A percentile compares a stretch with the other conserved stretches of the same genome.
phyloP scores from a whole-genome alignment of 2,797 vertebrate genomes.

The Vultur gryphus region DNA sequence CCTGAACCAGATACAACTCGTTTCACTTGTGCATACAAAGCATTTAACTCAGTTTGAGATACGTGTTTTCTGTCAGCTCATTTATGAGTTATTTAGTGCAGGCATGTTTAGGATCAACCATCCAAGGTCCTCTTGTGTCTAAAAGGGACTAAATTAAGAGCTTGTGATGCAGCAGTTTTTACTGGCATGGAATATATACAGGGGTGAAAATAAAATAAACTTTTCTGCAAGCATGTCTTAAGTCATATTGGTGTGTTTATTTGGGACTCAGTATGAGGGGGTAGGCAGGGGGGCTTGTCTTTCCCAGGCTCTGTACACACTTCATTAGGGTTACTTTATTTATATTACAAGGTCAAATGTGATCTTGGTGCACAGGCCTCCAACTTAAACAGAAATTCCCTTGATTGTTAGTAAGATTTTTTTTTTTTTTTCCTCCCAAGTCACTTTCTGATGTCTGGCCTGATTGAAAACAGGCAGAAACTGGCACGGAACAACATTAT shows the following conservation, averaged over 20 bases:
- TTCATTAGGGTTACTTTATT: slow-evolving; percentile 60
- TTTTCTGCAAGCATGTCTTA: slow-evolving; percentile 7
- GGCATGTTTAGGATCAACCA: neutral
- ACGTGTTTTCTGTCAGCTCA: neutral
- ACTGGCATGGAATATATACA: slow-evolving; percentile 26
- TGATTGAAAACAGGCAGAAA: slow-evolving; percentile 64
- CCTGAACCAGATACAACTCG: slow-evolving; percentile 13
- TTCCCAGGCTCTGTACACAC: slow-evolving; percentile 46
- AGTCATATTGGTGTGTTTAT: slow-evolving; percentile 46
- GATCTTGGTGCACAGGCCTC: slow-evolving; percentile 30
- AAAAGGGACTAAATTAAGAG: slow-evolving; percentile 48
- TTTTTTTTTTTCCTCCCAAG: neutral
- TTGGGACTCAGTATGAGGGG: slow-evolving; percentile 1
- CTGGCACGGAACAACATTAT: slow-evolving; percentile 57
- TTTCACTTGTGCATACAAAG: slow-evolving; percentile 6
- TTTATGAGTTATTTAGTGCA: neutral
- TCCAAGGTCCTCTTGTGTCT: neutral
- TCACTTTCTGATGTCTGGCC: slow-evolving; percentile 8
- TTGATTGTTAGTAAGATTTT: slow-evolving; percentile 19
- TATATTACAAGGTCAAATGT: slow-evolving; percentile 51
- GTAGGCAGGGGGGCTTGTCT: neutral
- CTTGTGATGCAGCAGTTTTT: slow-evolving; percentile 54
- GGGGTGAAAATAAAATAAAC: slow-evolving; percentile 56
- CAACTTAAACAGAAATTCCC: slow-evolving; percentile 37
- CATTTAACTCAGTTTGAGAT: slow-evolving; percentile 23